Conservation (phyloP, 2,113 vertebrate species). For the Isurus oxyrinchus region DNA sequence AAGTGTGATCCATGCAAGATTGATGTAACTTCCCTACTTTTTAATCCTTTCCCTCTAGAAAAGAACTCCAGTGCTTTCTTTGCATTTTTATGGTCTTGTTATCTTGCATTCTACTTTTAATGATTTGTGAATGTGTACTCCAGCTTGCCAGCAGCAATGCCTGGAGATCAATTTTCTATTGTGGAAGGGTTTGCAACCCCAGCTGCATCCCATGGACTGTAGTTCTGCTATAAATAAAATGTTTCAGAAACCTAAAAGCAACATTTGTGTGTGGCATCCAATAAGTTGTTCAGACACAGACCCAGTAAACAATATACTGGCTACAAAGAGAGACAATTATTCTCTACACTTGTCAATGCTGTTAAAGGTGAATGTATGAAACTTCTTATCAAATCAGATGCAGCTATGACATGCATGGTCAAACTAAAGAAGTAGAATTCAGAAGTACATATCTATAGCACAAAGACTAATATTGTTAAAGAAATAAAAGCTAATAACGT, state of each 20-base stretch:
- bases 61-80: background rate
- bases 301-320: background rate
- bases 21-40: background rate
- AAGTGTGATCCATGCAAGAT: background rate
- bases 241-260: background rate
- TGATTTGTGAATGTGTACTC: background rate
- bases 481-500: background rate
- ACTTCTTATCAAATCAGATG: background rate
- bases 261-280: background rate
- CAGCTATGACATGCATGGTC: background rate
- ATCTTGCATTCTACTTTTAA: background rate
- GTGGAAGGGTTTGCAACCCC: background rate
- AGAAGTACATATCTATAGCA: background rate
- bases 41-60: background rate
- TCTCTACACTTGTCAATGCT: background rate
- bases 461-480: background rate
- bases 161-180: background rate
- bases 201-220: background rate
- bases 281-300: background rate
- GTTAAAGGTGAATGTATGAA: background rate
- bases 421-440: background rate
- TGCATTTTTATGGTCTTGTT: background rate
- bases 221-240: background rate
- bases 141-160: background rate
- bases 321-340: background rate